Conservation (phyloP, 2,113 vertebrate genomes). For the Neotoma lepida region DNA sequence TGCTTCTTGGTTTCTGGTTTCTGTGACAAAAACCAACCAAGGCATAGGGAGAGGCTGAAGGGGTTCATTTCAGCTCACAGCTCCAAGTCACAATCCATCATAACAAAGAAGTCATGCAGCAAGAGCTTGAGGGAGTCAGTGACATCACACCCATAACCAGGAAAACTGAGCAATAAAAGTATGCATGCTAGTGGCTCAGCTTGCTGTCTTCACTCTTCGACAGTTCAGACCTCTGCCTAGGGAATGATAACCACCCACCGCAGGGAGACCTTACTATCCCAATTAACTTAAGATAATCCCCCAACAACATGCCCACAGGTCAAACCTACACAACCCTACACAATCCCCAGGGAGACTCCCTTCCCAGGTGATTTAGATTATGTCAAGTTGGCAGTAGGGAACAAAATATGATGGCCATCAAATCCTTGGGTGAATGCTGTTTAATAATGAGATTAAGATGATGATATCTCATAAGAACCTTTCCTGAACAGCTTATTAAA, state of each 20-base stretch:
- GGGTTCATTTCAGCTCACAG: neutral
- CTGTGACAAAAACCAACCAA: neutral
- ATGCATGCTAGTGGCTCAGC: too few species aligned
- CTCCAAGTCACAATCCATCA: neutral
- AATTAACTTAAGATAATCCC: neutral
- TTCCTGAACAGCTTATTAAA: neutral
- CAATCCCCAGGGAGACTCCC: neutral
- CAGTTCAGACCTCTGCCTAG: neutral
- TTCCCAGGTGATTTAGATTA: neutral
- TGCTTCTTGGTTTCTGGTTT: neutral
- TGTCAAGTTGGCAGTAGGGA: neutral
- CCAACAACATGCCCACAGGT: too few species aligned
- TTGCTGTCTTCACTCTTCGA: neutral
- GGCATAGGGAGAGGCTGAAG: neutral
- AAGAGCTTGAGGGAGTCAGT: neutral
- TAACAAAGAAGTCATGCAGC: neutral
- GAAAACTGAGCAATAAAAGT: neutral
- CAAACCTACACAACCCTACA: neutral
- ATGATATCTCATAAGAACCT: neutral
- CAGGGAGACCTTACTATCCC: too few species aligned
- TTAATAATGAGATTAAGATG: neutral
- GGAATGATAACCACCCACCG: neutral
- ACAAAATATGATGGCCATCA: neutral
- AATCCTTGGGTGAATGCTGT: neutral
- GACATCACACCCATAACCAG: neutral